Evolutionary conservation across 2,888 invertebrate genomes (phyloP).

Genomic region (Anorthoa munda): DNA sequence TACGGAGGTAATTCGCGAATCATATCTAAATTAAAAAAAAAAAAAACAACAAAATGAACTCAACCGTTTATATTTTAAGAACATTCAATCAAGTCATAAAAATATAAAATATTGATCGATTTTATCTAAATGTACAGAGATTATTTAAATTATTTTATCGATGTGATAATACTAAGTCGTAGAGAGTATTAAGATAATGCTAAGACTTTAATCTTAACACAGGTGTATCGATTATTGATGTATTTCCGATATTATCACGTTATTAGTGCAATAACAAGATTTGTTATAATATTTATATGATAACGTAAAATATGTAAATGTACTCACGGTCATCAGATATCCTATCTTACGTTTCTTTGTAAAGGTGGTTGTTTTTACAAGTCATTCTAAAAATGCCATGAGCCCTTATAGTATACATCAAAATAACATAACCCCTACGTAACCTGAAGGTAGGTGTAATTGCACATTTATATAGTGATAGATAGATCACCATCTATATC

Average conservation of each 20-base stretch:
- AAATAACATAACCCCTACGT: not conserved
- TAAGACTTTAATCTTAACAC: constrained; percentile 17
- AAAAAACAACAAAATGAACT: constrained; percentile 22
- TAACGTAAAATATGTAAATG: not conserved
- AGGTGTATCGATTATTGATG: constrained; percentile 5
- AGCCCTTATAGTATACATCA: no score
- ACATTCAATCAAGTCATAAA: constrained; percentile 13
- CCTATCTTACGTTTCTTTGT: not conserved
- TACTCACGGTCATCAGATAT: not conserved
- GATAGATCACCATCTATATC: no score
- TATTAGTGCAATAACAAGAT: constrained; percentile 21
- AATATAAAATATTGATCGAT: not conserved
- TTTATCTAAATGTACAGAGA: constrained; percentile 16
- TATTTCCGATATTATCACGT: not conserved
- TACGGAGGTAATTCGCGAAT: not conserved
- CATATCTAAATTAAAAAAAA: constrained; percentile 19
- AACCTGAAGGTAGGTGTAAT: not conserved
- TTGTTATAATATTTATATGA: no score
- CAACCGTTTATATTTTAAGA: constrained; percentile 1
- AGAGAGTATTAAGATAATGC: constrained; percentile 33
- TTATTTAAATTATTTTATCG: constrained; percentile 19
- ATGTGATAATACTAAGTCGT: constrained; percentile 13
- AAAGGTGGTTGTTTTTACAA: not conserved
- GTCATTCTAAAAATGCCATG: no score
- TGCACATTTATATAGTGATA: no score